Evolutionary conservation across 1,140 invertebrate species (phyloP).

Genomic region (Araneus ventricosus): DNA sequence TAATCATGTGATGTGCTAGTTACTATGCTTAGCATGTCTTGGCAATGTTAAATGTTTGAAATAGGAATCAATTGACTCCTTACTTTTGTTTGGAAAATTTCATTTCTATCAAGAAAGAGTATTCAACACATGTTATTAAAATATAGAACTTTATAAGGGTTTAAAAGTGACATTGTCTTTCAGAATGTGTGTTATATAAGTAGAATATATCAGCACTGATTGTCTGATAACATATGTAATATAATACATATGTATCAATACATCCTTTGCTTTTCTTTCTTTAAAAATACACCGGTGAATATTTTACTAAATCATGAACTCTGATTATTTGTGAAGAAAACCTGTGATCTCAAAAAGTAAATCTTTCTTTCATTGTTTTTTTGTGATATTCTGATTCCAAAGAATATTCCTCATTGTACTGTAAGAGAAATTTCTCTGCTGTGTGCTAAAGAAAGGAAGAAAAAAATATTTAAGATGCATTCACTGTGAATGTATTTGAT

Average conservation of each 20-base stretch:
- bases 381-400: conserved; percentile 55
- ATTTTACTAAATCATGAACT: conserved; percentile 1
- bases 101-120: neutral
- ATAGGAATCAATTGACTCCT: neutral
- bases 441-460: neutral
- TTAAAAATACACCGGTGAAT: conserved; percentile 37
- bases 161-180: conserved; percentile 39
- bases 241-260: conserved; percentile 16
- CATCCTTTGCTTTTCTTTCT: neutral
- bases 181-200: neutral
- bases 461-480: conserved; percentile 19
- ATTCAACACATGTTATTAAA: neutral
- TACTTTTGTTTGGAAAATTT: conserved; percentile 12
- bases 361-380: conserved; percentile 21
- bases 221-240: neutral
- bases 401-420: conserved; percentile 33
- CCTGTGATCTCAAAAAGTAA: conserved; percentile 53
- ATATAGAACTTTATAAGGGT: neutral
- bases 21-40: neutral
- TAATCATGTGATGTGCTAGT: no score
- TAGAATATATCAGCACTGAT: neutral
- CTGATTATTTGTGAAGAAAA: neutral
- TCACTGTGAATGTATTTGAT: conserved; percentile 50
- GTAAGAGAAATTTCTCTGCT: neutral
- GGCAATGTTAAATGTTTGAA: neutral